Percentiles rank a stretch among this genome's conserved stretches.
Evolutionary conservation across 2,113 vertebrate genomes (phyloP).

Genomic region (Choloepus hoffmanni): DNA sequence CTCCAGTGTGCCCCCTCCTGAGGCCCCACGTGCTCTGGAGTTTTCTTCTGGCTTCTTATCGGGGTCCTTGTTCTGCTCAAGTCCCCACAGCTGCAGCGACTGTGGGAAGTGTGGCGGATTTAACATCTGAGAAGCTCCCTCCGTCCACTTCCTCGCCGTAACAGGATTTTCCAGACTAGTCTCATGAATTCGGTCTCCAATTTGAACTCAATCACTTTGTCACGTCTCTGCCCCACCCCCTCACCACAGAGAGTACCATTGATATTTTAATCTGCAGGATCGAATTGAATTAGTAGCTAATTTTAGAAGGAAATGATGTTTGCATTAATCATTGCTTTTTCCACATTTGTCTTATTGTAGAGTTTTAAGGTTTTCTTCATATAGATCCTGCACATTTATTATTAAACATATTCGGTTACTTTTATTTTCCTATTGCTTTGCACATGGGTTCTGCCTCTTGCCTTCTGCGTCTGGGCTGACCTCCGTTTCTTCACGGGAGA

Average conservation of each 20-base stretch:
- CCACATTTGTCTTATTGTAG: rapidly evolving
- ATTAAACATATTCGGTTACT: rapidly evolving
- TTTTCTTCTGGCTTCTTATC: neutral
- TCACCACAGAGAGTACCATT: rapidly evolving
- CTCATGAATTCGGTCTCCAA: rapidly evolving
- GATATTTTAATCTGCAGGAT: rapidly evolving
- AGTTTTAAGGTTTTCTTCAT: rapidly evolving
- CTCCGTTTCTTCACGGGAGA: rapidly evolving
- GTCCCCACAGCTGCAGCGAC: rapidly evolving
- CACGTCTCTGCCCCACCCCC: rapidly evolving
- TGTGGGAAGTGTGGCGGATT: rapidly evolving
- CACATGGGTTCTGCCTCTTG: rapidly evolving
- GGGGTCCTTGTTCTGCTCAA: rapidly evolving
- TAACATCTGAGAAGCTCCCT: rapidly evolving
- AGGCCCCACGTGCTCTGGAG: rapidly evolving
- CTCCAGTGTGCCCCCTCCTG: rapidly evolving
- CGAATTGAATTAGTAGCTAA: rapidly evolving
- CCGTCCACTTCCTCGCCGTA: rapidly evolving
- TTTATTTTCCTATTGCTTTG: neutral
- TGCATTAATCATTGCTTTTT: rapidly evolving
- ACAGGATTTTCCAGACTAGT: neutral
- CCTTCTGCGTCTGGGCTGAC: rapidly evolving
- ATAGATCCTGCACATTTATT: rapidly evolving
- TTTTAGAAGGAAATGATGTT: neutral
- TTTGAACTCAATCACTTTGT: neutral